Conservation (phyloP, 1,140 invertebrate species). For the Anagrus nilaparvatae region DNA sequence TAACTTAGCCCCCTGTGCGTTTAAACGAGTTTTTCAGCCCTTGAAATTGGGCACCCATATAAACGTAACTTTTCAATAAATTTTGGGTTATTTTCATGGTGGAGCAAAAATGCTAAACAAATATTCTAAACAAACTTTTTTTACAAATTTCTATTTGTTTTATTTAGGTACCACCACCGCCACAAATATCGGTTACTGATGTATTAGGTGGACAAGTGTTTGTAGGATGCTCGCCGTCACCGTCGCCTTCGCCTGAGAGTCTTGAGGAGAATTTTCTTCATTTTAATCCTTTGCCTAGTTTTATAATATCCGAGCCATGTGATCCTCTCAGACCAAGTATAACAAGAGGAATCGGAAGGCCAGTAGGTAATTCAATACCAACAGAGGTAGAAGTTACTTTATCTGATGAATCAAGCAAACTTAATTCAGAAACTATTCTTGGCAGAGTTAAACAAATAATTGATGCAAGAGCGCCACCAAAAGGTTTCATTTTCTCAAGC, state of each 20-base stretch:
- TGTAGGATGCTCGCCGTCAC: constrained; percentile 51
- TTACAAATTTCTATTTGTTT: constrained; percentile 6
- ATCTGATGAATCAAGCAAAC: constrained; percentile 67
- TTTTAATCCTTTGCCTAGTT: constrained; percentile 46
- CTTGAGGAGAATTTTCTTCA: constrained; percentile 34
- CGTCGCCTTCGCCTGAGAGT: constrained; percentile 37
- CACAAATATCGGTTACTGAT: constrained; percentile 86
- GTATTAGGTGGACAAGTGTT: constrained; percentile 73
- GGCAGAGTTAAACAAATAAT: constrained; percentile 74
- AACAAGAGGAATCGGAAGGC: constrained; percentile 59
- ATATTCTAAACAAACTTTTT: neutral
- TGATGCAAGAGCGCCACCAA: constrained; percentile 66
- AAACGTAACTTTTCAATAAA: too few species aligned
- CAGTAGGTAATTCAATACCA: constrained; percentile 35
- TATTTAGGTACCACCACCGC: constrained; percentile 53
- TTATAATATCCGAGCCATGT: constrained; percentile 61
- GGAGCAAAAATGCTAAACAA: neutral
- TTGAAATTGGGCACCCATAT: neutral
- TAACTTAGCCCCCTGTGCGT: too few species aligned
- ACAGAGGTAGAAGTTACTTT: constrained; percentile 55
- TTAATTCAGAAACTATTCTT: constrained; percentile 69
- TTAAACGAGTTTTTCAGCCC: too few species aligned
- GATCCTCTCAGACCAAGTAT: constrained; percentile 66
- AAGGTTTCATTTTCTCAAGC: constrained; percentile 51
- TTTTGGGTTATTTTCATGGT: too few species aligned